Evolutionary conservation across 2,888 invertebrate species (phyloP), one percentile per base, ranked within the genome.

Genomic region (Dicyrtomina minuta): DNA sequence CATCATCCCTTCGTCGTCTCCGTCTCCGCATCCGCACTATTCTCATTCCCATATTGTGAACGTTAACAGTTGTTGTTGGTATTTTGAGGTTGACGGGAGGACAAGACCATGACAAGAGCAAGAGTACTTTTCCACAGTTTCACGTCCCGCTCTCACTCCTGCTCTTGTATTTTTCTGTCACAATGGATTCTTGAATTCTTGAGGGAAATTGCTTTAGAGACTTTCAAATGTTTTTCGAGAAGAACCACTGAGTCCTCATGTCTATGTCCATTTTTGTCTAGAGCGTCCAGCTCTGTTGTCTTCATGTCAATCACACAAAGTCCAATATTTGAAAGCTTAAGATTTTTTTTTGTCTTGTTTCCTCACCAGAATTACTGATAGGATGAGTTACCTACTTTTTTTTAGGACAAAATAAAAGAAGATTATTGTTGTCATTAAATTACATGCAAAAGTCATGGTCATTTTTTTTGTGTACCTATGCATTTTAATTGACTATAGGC

Each of bases 251-350:
- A 46, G 49, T 62, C 33, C 59, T 26, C 44, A 17, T 70, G 69
- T 71, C 71, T 68, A 68, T 51, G 4, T 33, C 8, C 33, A 33
- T 5, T 33, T 8, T 71, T 46, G n/a, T n/a, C n/a, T n/a, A n/a
- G n/a, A n/a, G n/a, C n/a, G n/a, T n/a, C n/a, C n/a, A n/a, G n/a
- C n/a, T n/a, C n/a, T n/a, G n/a, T n/a, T n/a, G n/a, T n/a, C n/a
- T n/a, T 62, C 67, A 60, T 70, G 72, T 72, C 72, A 72, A 70
- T 72, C 72, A 70, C 60, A 20, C 70, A 59, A 56, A 70, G 62
- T 66, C 69, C 69, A 69, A 70, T 66, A 65, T 70, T 60, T 51
- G 26, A 51, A 33, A 60, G 66, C 60, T 60, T n/a, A 70, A 69
- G 44, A 15, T 43, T 43, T 51, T 53, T 59, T 60, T 49, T 22